phyloP scores from a whole-genome alignment of 2,797 vertebrate genomes.

The Spinus pinus region DNA sequence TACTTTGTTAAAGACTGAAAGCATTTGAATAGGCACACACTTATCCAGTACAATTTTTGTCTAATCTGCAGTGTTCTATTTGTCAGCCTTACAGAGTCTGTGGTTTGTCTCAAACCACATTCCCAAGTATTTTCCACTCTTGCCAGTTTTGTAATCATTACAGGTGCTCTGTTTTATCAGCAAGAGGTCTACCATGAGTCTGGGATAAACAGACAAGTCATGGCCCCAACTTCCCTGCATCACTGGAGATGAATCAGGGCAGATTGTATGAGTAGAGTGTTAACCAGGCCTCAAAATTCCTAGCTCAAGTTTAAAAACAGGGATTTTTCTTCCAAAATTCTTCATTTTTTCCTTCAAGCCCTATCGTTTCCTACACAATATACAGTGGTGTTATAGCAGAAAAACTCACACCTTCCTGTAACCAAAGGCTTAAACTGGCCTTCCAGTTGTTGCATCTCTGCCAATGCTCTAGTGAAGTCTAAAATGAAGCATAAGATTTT shows the following conservation, averaged over 20 bases:
- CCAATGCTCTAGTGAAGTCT: not conserved
- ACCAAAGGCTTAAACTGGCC: not conserved
- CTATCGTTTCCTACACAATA: not conserved
- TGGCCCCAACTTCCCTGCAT: not conserved
- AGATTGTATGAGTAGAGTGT: not conserved
- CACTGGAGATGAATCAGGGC: not conserved
- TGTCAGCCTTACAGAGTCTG: not conserved
- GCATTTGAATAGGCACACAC: not conserved
- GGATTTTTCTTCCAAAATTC: not conserved
- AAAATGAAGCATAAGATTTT: not conserved
- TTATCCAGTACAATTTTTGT: not conserved
- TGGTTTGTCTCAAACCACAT: not conserved
- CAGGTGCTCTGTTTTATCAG: not conserved
- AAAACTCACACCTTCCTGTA: not conserved
- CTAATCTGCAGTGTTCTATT: not conserved
- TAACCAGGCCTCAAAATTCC: not conserved
- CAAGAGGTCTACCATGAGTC: not conserved
- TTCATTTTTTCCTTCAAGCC: not conserved
- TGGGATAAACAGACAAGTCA: rapidly evolving
- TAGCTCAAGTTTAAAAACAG: not conserved
- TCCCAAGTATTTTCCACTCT: not conserved
- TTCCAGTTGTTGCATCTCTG: not conserved
- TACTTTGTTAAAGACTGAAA: not conserved
- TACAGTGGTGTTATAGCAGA: not conserved
- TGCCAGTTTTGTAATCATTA: not conserved